Conservation (phyloP, 2,113 vertebrate genomes). For the Cololabis saira region DNA sequence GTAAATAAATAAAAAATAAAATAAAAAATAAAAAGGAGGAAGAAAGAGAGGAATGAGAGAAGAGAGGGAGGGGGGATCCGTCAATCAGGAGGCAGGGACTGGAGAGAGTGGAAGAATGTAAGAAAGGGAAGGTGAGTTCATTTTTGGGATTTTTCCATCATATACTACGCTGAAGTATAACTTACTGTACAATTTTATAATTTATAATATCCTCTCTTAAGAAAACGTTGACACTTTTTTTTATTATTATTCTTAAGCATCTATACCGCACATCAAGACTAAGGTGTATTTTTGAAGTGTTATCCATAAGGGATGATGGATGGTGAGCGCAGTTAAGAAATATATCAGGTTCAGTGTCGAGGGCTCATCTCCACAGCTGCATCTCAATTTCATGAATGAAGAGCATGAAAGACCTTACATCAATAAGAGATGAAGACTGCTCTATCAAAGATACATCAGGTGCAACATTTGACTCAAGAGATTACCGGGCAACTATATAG, state of each 20-base stretch:
- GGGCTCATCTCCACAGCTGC: conserved; percentile 3
- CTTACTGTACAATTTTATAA: too few relatives aligned
- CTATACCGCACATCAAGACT: conserved; percentile 2
- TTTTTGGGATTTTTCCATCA: neutral
- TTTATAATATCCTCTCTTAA: too few relatives aligned
- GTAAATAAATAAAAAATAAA: too few relatives aligned
- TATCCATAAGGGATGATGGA: conserved; percentile 48
- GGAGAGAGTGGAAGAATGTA: too few relatives aligned
- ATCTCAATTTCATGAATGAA: conserved; percentile 24
- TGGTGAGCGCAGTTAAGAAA: conserved; percentile 45
- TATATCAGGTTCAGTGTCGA: conserved; percentile 21
- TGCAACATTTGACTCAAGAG: neutral
- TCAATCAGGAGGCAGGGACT: too few relatives aligned
- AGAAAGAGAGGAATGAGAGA: too few relatives aligned
- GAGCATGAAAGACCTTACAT: conserved; percentile 27
- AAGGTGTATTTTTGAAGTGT: conserved; percentile 22
- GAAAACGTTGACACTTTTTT: too few relatives aligned
- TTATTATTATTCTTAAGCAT: neutral
- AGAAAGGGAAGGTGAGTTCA: conserved; percentile 70
- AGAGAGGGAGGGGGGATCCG: too few relatives aligned
- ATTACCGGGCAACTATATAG: neutral
- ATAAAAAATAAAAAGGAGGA: too few relatives aligned
- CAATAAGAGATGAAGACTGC: conserved; percentile 32
- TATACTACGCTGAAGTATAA: neutral
- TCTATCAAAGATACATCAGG: conserved; percentile 7